Evolutionary conservation across 2,888 invertebrate genomes (phyloP).

Genomic region (Synanthedon myopaeformis): DNA sequence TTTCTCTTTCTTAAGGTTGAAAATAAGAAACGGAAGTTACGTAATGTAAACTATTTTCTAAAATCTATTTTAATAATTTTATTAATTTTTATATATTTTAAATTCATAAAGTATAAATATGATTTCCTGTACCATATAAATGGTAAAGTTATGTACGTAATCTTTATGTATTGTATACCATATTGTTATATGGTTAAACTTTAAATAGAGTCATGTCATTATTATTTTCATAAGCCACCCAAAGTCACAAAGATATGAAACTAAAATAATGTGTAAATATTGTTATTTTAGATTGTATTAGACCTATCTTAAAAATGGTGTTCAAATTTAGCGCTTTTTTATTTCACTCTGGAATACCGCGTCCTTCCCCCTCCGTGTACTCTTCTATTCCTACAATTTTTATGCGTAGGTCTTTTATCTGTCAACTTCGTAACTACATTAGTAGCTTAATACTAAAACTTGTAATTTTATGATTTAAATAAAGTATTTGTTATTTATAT

Average conservation of each 20-base stretch:
- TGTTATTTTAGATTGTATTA: too few relatives aligned
- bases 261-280: too few relatives aligned
- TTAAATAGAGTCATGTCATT: too few relatives aligned
- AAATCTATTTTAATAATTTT: too few relatives aligned
- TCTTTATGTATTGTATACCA: too few relatives aligned
- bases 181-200: too few relatives aligned
- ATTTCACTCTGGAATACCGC: constrained; percentile 39
- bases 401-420: constrained; percentile 38
- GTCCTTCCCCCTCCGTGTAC: constrained; percentile 52
- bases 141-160: too few relatives aligned
- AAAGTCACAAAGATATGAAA: too few relatives aligned
- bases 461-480: neutral
- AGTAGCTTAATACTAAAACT: neutral
- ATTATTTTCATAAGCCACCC: too few relatives aligned
- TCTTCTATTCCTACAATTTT: constrained; percentile 50
- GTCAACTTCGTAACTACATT: neutral
- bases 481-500: neutral
- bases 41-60: neutral
- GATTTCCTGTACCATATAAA: too few relatives aligned
- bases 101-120: too few relatives aligned
- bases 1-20: neutral
- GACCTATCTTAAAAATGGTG: neutral
- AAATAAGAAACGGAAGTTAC: neutral
- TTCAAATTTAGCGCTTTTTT: constrained; percentile 33
- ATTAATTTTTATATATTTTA: too few relatives aligned